Conservation (phyloP, 1,140 invertebrate species). For the Metopolophium dirhodum region DNA sequence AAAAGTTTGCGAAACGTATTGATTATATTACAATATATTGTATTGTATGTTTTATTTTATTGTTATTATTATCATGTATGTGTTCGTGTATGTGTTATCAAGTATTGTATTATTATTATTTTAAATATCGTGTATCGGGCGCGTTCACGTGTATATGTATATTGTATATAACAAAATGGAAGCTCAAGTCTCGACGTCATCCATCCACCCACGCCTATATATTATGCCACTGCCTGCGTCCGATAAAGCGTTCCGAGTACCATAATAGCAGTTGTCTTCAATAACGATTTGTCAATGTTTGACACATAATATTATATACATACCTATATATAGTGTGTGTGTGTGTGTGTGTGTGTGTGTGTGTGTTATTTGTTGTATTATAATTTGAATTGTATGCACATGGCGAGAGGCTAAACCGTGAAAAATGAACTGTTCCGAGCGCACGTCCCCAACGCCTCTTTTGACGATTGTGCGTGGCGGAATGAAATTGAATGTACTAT, state of each 20-base stretch:
- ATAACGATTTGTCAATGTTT: constrained; percentile 55
- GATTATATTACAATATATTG: background rate
- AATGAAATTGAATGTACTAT: background rate
- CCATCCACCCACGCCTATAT: background rate
- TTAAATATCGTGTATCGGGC: background rate
- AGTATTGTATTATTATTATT: constrained; percentile 30
- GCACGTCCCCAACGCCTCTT: background rate
- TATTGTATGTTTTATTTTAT: background rate
- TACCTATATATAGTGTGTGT: background rate
- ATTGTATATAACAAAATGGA: background rate
- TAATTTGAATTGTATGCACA: background rate
- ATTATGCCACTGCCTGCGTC: background rate
- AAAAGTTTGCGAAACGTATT: background rate
- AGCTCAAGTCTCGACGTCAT: background rate
- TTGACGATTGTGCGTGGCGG: background rate
- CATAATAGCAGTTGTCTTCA: background rate
- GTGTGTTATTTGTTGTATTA: background rate
- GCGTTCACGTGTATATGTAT: too few relatives aligned
- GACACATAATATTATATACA: constrained; percentile 21
- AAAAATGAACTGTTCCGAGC: constrained; percentile 28
- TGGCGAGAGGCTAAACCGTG: background rate
- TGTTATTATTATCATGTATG: background rate
- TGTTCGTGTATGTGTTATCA: background rate
- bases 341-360: background rate
- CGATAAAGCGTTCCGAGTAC: background rate